Evolutionary conservation across 2,113 vertebrate genomes (phyloP), one percentile per base, ranked within the genome.

Genomic region (Boleophthalmus pectinirostris): DNA sequence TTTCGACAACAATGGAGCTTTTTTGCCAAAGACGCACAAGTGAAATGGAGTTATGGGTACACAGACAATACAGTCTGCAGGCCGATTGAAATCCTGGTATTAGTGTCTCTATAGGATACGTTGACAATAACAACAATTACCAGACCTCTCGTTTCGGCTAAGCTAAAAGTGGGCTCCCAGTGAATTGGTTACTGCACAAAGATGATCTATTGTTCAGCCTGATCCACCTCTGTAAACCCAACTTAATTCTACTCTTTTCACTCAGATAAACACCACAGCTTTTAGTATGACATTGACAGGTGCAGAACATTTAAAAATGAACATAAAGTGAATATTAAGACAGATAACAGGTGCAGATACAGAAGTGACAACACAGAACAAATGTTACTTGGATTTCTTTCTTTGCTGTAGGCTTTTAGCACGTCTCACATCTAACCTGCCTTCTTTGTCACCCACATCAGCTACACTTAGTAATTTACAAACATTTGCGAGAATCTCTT

Each of bases 381-480:
- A 75, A 47, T 3, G 15, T 33, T 70, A 70, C 11, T 53, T 63
- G 18, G 24, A n/a, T 47, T 46, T 66, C 38, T 66, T 24, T 58
- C 18, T 35, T 64, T n/a, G 29, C 61, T 64, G 61, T 53, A 7
- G 24, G 29, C 57, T 60, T 70, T 47, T 23, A 56, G 20, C 14
- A 15, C 33, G 46, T 67, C 54, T 47, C 14, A 61, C 63, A 16
- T 47, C 54, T 43, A 16, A 29, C 21, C 47, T 77, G 29, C 29
- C 45, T 23, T 11, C 12, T 29, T 64, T 64, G 61, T 60, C 14
- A 33, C 43, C 18, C 71, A 49, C 66, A 53, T 75, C 54, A 18
- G 60, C 64, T 60, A 23, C 4, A 66, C 18, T 74, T 68, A 69
- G 21, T 74, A 68, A 75, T 79, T 45, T 43, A 33, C 43, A 51